Conservation (phyloP, 2,888 invertebrate genomes). For the Arrhopalites spinosus region DNA sequence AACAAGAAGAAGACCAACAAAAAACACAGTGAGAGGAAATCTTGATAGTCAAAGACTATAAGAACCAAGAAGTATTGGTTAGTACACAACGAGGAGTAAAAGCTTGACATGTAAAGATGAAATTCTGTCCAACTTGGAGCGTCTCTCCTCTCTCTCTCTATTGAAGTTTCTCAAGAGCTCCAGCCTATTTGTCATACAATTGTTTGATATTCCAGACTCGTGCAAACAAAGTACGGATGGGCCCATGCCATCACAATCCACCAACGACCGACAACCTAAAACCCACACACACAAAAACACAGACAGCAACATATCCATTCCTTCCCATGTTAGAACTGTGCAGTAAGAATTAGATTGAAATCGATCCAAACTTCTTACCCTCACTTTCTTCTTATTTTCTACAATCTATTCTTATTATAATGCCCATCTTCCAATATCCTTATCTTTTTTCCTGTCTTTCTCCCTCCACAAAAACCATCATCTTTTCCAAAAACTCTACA, state of each 20-base stretch:
- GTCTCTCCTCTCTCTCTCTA: slow-evolving; percentile 4
- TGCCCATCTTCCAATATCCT: too few relatives aligned
- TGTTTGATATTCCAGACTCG: slow-evolving; percentile 30
- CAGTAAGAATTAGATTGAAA: slow-evolving; percentile 21
- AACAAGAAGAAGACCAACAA: too few relatives aligned
- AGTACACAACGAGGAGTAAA: too few relatives aligned
- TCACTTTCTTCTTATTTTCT: background rate
- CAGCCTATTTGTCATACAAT: slow-evolving; percentile 22
- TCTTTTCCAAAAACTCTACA: too few relatives aligned
- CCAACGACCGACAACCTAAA: slow-evolving; percentile 1
- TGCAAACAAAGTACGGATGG: background rate
- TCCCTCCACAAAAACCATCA: too few relatives aligned
- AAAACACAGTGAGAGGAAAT: too few relatives aligned
- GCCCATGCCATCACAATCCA: background rate
- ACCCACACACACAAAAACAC: too few relatives aligned
- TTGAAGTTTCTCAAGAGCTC: background rate
- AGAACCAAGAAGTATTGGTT: too few relatives aligned
- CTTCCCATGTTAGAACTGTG: too few relatives aligned
- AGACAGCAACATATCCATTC: too few relatives aligned
- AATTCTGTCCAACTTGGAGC: slow-evolving; percentile 5
- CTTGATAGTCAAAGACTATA: background rate
- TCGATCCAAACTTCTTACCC: slow-evolving; percentile 1
- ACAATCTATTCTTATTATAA: background rate
- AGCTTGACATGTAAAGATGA: slow-evolving; percentile 20
- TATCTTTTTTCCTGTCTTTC: too few relatives aligned